phyloP scores from a whole-genome alignment of 2,888 invertebrate species.

The Ctenicera cuprea region DNA sequence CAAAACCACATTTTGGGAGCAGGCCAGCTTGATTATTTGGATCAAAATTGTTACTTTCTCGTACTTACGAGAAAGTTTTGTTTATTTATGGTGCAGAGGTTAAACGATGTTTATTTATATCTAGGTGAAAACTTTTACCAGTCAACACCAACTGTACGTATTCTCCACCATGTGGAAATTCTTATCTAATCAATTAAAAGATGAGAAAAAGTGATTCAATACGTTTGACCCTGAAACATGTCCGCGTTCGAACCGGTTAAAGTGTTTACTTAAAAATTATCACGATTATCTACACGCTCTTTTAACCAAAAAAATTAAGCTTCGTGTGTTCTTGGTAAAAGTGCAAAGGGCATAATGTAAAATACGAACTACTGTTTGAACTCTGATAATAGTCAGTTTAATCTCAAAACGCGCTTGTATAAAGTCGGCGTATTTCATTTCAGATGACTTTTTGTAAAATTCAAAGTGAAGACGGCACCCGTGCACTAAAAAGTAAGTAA shows the following conservation, averaged over 20 bases:
- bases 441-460: constrained; percentile 1
- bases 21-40: too few species aligned
- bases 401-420: background rate
- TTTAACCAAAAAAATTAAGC: background rate
- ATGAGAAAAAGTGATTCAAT: background rate
- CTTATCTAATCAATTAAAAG: too few species aligned
- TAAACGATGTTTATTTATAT: too few species aligned
- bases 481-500: background rate
- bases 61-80: too few species aligned
- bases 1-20: too few species aligned
- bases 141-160: too few species aligned
- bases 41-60: too few species aligned
- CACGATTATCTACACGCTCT: background rate
- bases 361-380: background rate
- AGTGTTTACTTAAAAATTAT: constrained; percentile 21
- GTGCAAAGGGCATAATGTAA: constrained; percentile 10
- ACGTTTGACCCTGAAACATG: background rate
- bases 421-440: constrained; percentile 9
- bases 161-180: too few species aligned
- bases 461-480: background rate
- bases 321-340: background rate
- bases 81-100: too few species aligned
- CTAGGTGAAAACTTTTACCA: too few species aligned
- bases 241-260: constrained; percentile 17
- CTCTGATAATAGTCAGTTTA: background rate